A percentile compares a stretch with the other conserved stretches of the same genome.
These are phyloP conservation scores for Ibidorhyncha struthersii DNA, from an alignment of 2,113 vertebrate genomes.

Conservation along the genomic window DNA sequence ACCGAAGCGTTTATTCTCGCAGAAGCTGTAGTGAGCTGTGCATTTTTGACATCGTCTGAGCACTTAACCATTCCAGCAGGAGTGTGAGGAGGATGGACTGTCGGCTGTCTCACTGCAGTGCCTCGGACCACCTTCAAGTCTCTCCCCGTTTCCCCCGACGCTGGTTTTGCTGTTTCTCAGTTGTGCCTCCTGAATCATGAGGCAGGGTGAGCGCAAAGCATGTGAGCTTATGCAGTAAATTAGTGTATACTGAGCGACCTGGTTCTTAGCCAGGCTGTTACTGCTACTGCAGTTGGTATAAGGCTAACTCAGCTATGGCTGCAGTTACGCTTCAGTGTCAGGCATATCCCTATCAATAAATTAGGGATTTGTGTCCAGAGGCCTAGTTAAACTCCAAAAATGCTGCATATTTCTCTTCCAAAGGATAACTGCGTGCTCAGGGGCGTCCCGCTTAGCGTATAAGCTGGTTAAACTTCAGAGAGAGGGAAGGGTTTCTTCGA, in stretches of 20 bases:
- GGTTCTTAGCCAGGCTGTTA: background rate
- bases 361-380: background rate
- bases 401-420: background rate
- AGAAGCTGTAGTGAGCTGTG: background rate
- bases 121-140: rapidly evolving
- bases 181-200: background rate
- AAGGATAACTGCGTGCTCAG: background rate
- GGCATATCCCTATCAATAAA: background rate
- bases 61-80: background rate
- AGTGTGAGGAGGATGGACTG: background rate
- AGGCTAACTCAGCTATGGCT: background rate
- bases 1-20: background rate
- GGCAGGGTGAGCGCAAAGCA: background rate
- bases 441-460: background rate
- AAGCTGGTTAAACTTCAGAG: background rate
- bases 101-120: background rate
- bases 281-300: background rate
- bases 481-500: background rate
- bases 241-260: background rate
- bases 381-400: background rate
- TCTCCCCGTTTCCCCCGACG: background rate
- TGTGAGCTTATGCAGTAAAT: background rate
- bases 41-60: background rate
- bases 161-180: background rate
- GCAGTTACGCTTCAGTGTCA: background rate